Conservation (phyloP, 1,140 invertebrate genomes). For the Lepidurus arcticus region DNA sequence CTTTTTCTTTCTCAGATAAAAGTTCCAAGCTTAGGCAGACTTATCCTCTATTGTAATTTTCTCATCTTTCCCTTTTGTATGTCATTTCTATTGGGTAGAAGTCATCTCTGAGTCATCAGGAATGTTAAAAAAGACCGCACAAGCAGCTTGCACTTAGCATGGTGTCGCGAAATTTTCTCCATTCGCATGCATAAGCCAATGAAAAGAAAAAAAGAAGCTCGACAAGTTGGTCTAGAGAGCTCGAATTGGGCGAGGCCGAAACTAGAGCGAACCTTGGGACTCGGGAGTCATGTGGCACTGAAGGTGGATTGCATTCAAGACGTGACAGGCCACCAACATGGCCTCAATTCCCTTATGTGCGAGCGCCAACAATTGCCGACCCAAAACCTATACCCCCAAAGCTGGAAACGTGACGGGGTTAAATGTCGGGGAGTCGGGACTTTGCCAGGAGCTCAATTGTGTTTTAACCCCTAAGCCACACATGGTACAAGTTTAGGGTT, state of each 20-base stretch:
- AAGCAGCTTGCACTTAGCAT: background rate
- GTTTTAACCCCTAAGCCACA: background rate
- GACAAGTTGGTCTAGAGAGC: background rate
- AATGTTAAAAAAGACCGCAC: background rate
- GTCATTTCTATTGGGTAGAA: background rate
- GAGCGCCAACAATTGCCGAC: background rate
- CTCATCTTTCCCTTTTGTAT: background rate
- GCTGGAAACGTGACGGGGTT: constrained; percentile 9
- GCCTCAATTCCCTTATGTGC: constrained; percentile 4
- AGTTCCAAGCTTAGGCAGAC: background rate
- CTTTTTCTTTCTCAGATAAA: background rate
- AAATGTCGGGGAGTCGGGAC: background rate
- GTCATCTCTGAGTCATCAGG: constrained; percentile 9
- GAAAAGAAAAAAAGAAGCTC: background rate
- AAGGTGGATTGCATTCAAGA: constrained; percentile 6
- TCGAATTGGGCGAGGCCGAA: background rate
- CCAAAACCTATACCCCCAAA: background rate
- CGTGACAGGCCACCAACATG: background rate
- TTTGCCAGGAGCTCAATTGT: background rate
- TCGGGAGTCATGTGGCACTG: background rate
- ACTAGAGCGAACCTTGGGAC: too few species aligned
- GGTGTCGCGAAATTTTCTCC: background rate
- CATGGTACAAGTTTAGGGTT: background rate
- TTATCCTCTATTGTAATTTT: background rate
- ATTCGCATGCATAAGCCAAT: constrained; percentile 8